Base-by-base conservation (phyloP, 2,888 invertebrate species). In the Biston stratarius region DNA sequence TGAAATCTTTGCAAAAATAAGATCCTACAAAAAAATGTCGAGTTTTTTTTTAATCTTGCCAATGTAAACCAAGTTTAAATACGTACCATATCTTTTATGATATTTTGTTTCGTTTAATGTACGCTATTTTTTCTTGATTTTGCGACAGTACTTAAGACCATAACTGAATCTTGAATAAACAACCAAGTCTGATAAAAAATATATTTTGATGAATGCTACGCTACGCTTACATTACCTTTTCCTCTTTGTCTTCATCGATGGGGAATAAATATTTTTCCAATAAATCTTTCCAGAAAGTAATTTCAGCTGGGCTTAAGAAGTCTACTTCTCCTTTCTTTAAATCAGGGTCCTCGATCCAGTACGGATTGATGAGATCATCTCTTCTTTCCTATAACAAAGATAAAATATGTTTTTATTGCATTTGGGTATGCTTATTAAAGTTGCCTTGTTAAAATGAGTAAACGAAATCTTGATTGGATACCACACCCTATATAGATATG, bases 181-280 rank as follows among this genome's bases (percentile, higher is more conserved):
- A 24, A 24, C 24, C 24, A 24, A 24, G 24, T 24, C 24, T 24
- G 47, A 15, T 47, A 5, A 48, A 48, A 47, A 47, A 47, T 47
- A 6, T 12, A 10, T 48, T 15, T 12, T 44, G 49, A 40, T 57
- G 44, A 38, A 40, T 33, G n/a, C n/a, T n/a, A n/a, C n/a, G n/a
- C 65, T 24, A 42, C 9, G 24, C 45, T 59, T 44, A 62, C 48
- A 68, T 85, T 96, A 98, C 98, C 97, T 98, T 96, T 88, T 98
- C 97, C 62, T 97, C 96, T 83, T 98, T 97, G 89, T 99, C 97
- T 80, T 98, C 97, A 83, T 98, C 97, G 78, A 99, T 97, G 5
- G 99, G 99, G 84, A 96, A 97, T 61, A 99, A 95, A 94, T 99
- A 99, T 92, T 98, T 98, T 69, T 97, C 97, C 74, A 99, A 96